phyloP scores from a whole-genome alignment of 1,140 invertebrate genomes.

The Episyrphus balteatus region DNA sequence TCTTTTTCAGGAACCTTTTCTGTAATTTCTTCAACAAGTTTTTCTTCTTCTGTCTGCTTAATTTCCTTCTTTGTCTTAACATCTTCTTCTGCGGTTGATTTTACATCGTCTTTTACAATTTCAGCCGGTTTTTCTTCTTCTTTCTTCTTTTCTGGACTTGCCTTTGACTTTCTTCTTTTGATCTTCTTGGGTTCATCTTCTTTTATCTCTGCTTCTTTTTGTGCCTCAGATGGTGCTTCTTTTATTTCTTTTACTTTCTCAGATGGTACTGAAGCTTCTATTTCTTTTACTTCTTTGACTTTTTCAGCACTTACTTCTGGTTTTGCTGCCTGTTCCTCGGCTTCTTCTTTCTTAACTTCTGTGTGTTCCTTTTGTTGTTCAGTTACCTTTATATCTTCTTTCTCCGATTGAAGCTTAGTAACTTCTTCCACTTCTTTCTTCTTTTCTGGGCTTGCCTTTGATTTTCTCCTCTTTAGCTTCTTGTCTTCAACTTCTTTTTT shows the following conservation, averaged over 20 bases:
- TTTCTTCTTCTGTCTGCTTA: conserved; percentile 1
- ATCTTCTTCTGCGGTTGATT: conserved; percentile 3
- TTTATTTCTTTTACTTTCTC: conserved; percentile 7
- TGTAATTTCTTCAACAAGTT: conserved; percentile 8
- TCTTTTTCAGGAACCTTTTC: conserved; percentile 9
- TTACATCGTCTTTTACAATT: conserved; percentile 8
- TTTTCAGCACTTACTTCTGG: conserved; percentile 3
- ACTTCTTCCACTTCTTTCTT: conserved; percentile 7
- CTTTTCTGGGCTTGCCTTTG: not conserved
- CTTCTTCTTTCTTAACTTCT: conserved; percentile 6
- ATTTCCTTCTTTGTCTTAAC: conserved; percentile 5
- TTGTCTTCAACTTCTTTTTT: conserved; percentile 6
- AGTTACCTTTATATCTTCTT: conserved; percentile 5
- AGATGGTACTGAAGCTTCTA: conserved; percentile 2
- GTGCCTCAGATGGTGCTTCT: conserved; percentile 2
- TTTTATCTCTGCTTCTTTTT: conserved; percentile 9
- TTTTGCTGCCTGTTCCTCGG: conserved; percentile 3
- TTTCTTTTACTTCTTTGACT: conserved; percentile 7
- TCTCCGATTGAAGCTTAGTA: conserved; percentile 6
- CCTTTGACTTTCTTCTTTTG: conserved; percentile 4
- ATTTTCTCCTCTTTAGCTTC: conserved; percentile 6
- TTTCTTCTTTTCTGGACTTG: not conserved
- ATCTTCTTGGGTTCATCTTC: conserved; percentile 7
- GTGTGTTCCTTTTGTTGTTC: not conserved
- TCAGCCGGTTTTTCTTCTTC: conserved; percentile 9